phyloP scores from a whole-genome alignment of 2,113 vertebrate genomes.

The Copsychus sechellarum region DNA sequence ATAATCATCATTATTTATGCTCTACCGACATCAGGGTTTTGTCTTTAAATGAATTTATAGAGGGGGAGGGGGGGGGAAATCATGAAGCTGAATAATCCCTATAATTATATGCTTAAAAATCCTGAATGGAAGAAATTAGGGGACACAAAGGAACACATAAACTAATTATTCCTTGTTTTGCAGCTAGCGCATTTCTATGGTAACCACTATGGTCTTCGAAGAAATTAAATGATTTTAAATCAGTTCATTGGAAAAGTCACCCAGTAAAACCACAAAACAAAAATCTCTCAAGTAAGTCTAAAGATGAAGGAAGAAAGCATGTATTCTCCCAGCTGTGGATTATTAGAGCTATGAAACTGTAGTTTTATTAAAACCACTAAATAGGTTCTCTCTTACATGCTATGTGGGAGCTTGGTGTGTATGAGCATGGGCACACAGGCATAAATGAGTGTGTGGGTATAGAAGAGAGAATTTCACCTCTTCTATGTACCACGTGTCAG shows the following conservation, averaged over 20 bases:
- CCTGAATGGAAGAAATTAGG: constrained; percentile 74
- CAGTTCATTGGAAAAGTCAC: constrained; percentile 34
- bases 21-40: constrained; percentile 66
- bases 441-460: fast-evolving
- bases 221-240: constrained; percentile 21
- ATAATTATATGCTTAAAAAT: constrained; percentile 74
- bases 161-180: constrained; percentile 69
- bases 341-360: neutral
- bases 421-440: neutral
- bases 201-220: constrained; percentile 30
- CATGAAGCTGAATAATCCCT: constrained; percentile 66
- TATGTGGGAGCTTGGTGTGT: neutral
- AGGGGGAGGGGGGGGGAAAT: neutral
- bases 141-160: constrained; percentile 65
- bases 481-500: neutral
- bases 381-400: neutral
- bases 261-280: constrained; percentile 48
- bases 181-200: constrained; percentile 55
- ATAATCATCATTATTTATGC: constrained; percentile 63
- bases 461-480: neutral
- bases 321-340: constrained; percentile 7
- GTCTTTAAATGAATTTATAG: constrained; percentile 72
- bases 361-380: constrained; percentile 42
- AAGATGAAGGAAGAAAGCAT: constrained; percentile 9
- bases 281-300: constrained; percentile 24